A percentile compares a stretch with the other conserved stretches of the same genome.
Conservation (phyloP, 2,113 vertebrate species). For the Cricetomys ansorgei region DNA sequence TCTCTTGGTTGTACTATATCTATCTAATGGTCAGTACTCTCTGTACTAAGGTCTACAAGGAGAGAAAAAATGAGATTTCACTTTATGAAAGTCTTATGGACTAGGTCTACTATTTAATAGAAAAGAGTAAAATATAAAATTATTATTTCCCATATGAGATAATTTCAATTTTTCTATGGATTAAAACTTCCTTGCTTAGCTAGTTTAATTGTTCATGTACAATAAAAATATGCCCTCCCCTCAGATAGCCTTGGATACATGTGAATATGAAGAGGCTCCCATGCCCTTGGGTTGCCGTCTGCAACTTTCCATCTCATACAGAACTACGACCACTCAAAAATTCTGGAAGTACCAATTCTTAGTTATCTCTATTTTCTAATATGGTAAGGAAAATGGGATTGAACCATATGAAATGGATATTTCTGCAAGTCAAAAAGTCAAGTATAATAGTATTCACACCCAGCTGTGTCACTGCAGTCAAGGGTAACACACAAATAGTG, state of each 20-base stretch:
- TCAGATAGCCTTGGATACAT: not conserved
- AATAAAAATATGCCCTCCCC: not conserved
- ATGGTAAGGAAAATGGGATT: not conserved
- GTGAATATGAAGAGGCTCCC: not conserved
- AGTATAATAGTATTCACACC: not conserved
- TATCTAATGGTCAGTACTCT: not conserved
- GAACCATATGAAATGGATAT: not conserved
- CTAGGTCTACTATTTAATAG: not conserved
- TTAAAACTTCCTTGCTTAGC: not conserved
- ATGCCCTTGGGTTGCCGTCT: not conserved
- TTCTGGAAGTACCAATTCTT: not conserved
- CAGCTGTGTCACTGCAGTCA: not conserved
- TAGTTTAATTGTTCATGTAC: conserved; percentile 9
- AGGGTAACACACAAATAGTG: not conserved
- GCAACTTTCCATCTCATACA: not conserved
- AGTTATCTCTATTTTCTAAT: not conserved
- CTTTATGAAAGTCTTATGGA: not conserved
- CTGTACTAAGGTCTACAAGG: not conserved
- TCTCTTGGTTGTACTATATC: not conserved
- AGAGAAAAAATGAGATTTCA: not conserved
- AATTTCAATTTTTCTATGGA: not conserved
- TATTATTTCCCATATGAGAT: not conserved
- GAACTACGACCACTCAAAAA: not conserved
- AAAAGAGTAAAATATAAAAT: conserved; percentile 6
- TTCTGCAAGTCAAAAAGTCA: conserved; percentile 2